These are phyloP conservation scores for Corythucha ciliata DNA, from an alignment of 2,888 invertebrate species.

Conservation along the genomic window DNA sequence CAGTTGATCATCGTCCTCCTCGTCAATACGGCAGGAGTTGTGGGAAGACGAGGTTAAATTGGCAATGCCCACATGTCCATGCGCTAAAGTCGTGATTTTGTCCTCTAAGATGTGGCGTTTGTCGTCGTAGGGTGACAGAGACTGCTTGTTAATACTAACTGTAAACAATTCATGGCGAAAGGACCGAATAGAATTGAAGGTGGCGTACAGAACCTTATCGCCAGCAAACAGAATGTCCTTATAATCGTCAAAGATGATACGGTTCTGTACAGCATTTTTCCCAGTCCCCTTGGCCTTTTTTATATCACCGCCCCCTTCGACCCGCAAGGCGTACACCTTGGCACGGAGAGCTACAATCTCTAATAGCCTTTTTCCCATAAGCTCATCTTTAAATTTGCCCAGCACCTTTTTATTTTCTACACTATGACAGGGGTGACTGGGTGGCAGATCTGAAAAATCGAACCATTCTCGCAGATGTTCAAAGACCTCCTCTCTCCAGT, in stretches of 20 bases:
- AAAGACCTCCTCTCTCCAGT: constrained; percentile 6
- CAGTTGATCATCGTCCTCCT: too few species aligned
- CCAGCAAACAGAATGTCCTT: constrained; percentile 10
- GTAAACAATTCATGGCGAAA: background rate
- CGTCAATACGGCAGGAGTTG: too few species aligned
- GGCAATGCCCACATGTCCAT: too few species aligned
- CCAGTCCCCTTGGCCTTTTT: constrained; percentile 27
- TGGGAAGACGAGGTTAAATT: too few species aligned
- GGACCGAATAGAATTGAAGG: background rate
- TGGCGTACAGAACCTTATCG: background rate
- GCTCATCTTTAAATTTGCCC: constrained; percentile 39
- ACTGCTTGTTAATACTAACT: background rate
- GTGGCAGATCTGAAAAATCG: constrained; percentile 38
- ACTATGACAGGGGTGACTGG: constrained; percentile 14
- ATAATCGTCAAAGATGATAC: constrained; percentile 26
- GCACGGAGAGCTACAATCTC: constrained; percentile 37
- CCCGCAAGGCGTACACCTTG: constrained; percentile 34
- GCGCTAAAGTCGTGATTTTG: background rate
- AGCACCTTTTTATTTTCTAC: constrained; percentile 34
- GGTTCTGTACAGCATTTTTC: background rate
- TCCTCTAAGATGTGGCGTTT: background rate
- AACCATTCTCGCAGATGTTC: constrained; percentile 36
- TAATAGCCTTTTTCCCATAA: constrained; percentile 35
- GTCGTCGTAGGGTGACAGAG: background rate
- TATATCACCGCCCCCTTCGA: constrained; percentile 23